Evolutionary conservation across 2,113 vertebrate genomes (phyloP), one percentile per base, ranked within the genome.

Genomic region (Actenoides hombroni): DNA sequence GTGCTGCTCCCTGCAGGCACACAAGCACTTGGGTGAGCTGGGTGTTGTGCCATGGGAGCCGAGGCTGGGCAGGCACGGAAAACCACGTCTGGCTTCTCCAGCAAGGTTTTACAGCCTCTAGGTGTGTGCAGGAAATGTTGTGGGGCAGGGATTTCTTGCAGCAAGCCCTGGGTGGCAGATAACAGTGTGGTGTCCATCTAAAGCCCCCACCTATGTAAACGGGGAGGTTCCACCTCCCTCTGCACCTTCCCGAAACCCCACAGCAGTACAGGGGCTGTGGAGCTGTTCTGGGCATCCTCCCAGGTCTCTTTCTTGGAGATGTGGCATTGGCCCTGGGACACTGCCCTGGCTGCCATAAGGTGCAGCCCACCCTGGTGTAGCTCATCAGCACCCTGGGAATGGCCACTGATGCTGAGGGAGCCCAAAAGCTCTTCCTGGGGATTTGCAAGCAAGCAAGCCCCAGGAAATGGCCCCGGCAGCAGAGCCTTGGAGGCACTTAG

Each of bases 81-180:
- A 92, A 29, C 83, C 73, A 17, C 1, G 1, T 83, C 71, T 90
- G 94, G 68, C 68, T 92, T 76, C 74, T 53, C 53, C 53, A 6
- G 64, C 4, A 2, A 83, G 83, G 86, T 83, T 78, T 90, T 83
- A 11, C 8, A 3, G 85, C 95, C 94, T 88, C 57, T 76, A 40
- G 85, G 90, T 79, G 94, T 8, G 92, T 20, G 74, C 78, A 56
- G 92, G 92, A 76, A 79, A 85, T 76, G 92, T 94, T 87, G 90
- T 78, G 71, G 96, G 96, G 92, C 82, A 94, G 92, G 95, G 96
- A 90, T 96, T 94, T 96, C 92, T 95, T 84, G 87, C 82, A 93
- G 91, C 76, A 24, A 74, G 63, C 74, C 48, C 77, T 54, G 73
- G n/a, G 53, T 88, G 76, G 76, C 64, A 25, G 80, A 59, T 77